Evolutionary conservation across 2,888 invertebrate species (phyloP).

Genomic region (Scaptomyza reducta): DNA sequence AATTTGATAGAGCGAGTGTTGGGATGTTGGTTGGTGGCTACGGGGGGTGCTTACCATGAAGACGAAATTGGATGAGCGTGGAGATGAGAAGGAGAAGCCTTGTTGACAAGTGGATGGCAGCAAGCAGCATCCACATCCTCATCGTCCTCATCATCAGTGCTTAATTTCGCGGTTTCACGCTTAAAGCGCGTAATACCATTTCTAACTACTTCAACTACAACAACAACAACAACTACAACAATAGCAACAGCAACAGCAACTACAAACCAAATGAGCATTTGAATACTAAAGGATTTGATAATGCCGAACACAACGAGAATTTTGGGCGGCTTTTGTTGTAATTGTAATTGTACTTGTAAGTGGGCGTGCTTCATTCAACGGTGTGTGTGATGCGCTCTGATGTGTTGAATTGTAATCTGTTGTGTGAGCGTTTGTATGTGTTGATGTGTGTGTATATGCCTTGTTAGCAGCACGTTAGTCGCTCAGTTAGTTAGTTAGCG

Average conservation of each 20-base stretch:
- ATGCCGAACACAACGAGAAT: slow-evolving; percentile 53
- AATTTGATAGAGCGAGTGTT: slow-evolving; percentile 51
- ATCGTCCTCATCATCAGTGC: slow-evolving; percentile 50
- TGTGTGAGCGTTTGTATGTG: slow-evolving; percentile 12
- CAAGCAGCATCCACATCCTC: slow-evolving; percentile 26
- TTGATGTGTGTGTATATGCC: slow-evolving; percentile 23
- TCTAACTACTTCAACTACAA: slow-evolving; percentile 47
- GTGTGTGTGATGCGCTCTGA: slow-evolving; percentile 35
- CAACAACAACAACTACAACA: slow-evolving; percentile 20
- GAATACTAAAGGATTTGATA: slow-evolving; percentile 71
- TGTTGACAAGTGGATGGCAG: slow-evolving; percentile 71
- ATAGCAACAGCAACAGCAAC: slow-evolving; percentile 18
- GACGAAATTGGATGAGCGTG: slow-evolving; percentile 57
- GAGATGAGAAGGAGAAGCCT: slow-evolving; percentile 54
- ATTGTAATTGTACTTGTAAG: slow-evolving; percentile 59
- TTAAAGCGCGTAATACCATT: slow-evolving; percentile 55
- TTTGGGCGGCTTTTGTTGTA: slow-evolving; percentile 57
- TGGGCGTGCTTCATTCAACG: slow-evolving; percentile 47
- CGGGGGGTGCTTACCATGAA: slow-evolving; percentile 23
- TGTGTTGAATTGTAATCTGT: slow-evolving; percentile 29
- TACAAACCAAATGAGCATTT: slow-evolving; percentile 65
- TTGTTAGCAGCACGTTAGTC: slow-evolving; percentile 62
- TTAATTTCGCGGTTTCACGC: slow-evolving; percentile 69
- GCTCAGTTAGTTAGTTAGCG: slow-evolving; percentile 67
- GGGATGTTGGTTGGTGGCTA: slow-evolving; percentile 3